A percentile compares a stretch with the other conserved stretches of the same genome.
These are phyloP conservation scores for Boloria selene DNA, from an alignment of 2,888 invertebrate genomes.

Conservation along the genomic window DNA sequence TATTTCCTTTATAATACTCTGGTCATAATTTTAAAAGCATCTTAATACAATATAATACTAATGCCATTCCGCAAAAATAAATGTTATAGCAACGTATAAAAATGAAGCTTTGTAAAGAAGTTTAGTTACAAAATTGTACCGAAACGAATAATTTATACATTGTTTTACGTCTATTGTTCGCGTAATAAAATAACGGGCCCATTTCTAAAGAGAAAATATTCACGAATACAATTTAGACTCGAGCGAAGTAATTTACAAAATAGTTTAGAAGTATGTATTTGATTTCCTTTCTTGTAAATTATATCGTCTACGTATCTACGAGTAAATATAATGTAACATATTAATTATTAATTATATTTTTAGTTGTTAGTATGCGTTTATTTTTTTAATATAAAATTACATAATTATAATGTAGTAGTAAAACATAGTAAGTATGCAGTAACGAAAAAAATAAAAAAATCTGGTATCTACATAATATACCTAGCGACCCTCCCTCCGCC, in stretches of 20 bases:
- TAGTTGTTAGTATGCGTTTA: no score
- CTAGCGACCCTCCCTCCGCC: no score
- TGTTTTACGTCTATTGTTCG: slow-evolving; percentile 25
- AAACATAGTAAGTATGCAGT: no score
- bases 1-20: no score
- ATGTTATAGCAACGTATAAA: neutral
- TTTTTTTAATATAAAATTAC: no score
- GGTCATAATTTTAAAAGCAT: no score
- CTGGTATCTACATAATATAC: no score
- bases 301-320: neutral
- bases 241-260: slow-evolving; percentile 19
- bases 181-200: slow-evolving; percentile 27
- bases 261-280: slow-evolving; percentile 10
- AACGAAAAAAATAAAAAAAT: no score
- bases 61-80: neutral
- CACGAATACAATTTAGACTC: slow-evolving; percentile 24
- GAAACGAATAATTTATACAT: slow-evolving; percentile 25
- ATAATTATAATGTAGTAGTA: no score
- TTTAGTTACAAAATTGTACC: slow-evolving; percentile 17
- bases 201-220: slow-evolving; percentile 26
- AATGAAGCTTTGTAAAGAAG: slow-evolving; percentile 11
- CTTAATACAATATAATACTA: no score
- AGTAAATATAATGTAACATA: no score
- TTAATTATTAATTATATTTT: no score
- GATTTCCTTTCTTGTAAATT: slow-evolving; percentile 18